Conservation (phyloP, 1,140 invertebrate genomes). For the Ips typographus region DNA sequence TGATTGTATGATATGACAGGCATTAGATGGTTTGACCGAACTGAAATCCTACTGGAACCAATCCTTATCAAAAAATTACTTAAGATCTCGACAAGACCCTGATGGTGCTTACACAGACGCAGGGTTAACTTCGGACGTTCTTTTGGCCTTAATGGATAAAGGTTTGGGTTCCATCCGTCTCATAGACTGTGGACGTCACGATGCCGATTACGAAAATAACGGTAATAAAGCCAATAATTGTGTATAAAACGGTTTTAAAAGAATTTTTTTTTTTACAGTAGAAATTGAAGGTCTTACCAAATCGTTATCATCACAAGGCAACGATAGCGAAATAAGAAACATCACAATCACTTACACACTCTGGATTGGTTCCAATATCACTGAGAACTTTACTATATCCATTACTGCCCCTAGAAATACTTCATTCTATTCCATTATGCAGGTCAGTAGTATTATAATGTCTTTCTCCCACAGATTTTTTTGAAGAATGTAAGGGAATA, state of each 20-base stretch:
- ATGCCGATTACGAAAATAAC: constrained; percentile 50
- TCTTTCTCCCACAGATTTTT: too few species aligned
- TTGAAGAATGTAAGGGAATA: too few species aligned
- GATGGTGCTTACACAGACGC: constrained; percentile 78
- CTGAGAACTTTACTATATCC: constrained; percentile 70
- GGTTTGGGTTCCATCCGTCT: constrained; percentile 68
- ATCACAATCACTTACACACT: constrained; percentile 80
- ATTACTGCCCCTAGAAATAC: constrained; percentile 71
- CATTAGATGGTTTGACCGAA: constrained; percentile 69
- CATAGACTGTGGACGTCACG: constrained; percentile 64
- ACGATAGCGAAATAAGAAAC: constrained; percentile 65
- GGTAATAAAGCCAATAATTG: constrained; percentile 35
- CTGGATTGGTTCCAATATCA: constrained; percentile 82
- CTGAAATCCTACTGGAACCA: constrained; percentile 70
- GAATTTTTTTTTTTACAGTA: constrained; percentile 40
- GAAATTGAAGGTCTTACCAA: constrained; percentile 50
- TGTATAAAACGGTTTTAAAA: neutral
- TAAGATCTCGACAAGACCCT: constrained; percentile 68
- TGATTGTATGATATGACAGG: constrained; percentile 51
- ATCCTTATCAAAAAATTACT: constrained; percentile 70
- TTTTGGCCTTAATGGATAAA: constrained; percentile 64
- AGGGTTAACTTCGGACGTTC: constrained; percentile 71
- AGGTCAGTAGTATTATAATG: constrained; percentile 43
- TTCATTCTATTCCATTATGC: constrained; percentile 85
- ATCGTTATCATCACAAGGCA: constrained; percentile 48